Evolutionary conservation across 2,797 vertebrate species (phyloP), one percentile per base, ranked within the genome.

Genomic region (Heteromormyrus szaboi): DNA sequence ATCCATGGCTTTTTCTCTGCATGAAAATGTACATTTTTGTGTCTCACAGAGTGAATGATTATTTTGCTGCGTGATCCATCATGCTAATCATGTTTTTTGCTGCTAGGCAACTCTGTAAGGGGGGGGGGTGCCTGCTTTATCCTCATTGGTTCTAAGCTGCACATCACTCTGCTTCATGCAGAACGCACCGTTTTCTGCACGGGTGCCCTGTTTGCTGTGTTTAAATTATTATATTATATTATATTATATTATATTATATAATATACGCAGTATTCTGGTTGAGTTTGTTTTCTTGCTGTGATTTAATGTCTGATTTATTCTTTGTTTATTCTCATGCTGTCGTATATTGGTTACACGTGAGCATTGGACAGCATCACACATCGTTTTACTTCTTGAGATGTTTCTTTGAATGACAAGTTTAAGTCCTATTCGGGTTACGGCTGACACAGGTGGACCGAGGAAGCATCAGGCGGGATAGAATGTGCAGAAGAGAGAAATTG

Each of bases 91-190:
- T 37, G 33, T 56, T 83, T 87, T 88, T 85, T 62, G 25, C 86
- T 90, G 89, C 89, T 76, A 88, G 88, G 89, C 83, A 90, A 91
- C 86, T 88, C 51, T 46, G 83, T 62, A 89, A 25, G 81, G 50
- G 56, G 68, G 4, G 41, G 44, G n/a, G 79, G 41, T 22, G 14
- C 8, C 44, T 22, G 5, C 17, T 85, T 85, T 25, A 88, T 85
- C 85, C 54, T 51, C 37, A 84, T 81, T 79, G 46, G 2, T 50
- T 33, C n/a, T 44, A 29, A 53, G 25, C 84, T 48, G 44, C 17
- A 44, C 37, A 44, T 79, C 37, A n/a, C 12, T 37, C 11, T 7
- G 41, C 19, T 9, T 44, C 37, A 44, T 44, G 29, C 25, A 68
- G 25, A 68, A 68, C 25, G 2, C 2, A 3, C 62, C 0, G 3